Percentiles rank a stretch among this genome's conserved stretches.
These are phyloP conservation scores for Lamprologus lemairii DNA, from an alignment of 2,113 vertebrate species.

Conservation along the genomic window DNA sequence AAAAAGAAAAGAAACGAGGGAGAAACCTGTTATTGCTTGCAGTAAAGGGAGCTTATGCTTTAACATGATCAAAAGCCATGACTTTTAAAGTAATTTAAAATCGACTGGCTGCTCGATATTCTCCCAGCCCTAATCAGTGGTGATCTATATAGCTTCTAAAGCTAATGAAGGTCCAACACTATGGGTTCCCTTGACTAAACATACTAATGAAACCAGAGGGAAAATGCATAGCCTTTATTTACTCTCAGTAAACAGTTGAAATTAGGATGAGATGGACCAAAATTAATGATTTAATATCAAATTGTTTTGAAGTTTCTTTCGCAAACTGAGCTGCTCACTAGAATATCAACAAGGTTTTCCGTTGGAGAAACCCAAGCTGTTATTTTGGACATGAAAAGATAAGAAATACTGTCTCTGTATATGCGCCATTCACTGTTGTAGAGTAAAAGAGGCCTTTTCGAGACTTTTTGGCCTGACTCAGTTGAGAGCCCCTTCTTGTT, in stretches of 20 bases:
- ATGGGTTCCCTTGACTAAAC: constrained; percentile 28
- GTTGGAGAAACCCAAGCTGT: not conserved
- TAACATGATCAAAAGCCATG: constrained; percentile 38
- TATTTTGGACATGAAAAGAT: not conserved
- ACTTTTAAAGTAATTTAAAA: constrained; percentile 47
- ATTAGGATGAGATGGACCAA: constrained; percentile 8
- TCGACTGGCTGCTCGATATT: constrained; percentile 28
- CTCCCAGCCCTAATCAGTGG: constrained; percentile 34
- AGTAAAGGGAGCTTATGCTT: constrained; percentile 16
- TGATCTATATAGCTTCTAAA: constrained; percentile 11
- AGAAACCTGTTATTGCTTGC: constrained; percentile 29
- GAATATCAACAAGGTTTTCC: not conserved
- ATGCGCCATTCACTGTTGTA: not conserved
- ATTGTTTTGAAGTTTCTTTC: not conserved
- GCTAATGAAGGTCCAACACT: constrained; percentile 10
- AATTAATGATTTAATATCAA: not conserved
- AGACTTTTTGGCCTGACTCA: not conserved
- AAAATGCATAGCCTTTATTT: constrained; percentile 2
- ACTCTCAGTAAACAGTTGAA: not conserved
- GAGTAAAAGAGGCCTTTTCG: constrained; percentile 5
- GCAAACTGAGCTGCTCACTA: not conserved
- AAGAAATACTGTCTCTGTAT: not conserved
- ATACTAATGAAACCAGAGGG: constrained; percentile 10
- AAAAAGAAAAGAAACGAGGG: constrained; percentile 52
- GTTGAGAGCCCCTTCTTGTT: constrained; percentile 14